phyloP scores from a whole-genome alignment of 1,140 invertebrate species.

The Drosophila obscura region DNA sequence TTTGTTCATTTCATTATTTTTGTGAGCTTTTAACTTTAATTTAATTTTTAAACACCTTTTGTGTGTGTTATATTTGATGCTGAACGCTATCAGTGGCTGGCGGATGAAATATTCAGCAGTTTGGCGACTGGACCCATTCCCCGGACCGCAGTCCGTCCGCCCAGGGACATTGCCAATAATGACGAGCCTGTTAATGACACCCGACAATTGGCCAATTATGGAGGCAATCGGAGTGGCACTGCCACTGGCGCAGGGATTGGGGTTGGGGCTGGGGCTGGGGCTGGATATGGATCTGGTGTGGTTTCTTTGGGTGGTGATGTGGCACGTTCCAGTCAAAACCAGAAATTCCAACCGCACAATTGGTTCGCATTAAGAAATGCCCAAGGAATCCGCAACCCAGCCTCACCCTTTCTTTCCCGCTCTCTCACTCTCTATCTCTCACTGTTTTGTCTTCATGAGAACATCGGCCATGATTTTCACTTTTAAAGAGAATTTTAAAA shows the following conservation, averaged over 20 bases:
- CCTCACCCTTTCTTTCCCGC: no score
- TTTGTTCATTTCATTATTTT: constrained; percentile 71
- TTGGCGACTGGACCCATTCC: constrained; percentile 22
- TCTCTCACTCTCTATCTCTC: no score
- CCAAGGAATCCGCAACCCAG: not conserved
- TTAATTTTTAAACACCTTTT: constrained; percentile 79
- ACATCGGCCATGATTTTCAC: constrained; percentile 44
- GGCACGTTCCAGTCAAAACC: constrained; percentile 18
- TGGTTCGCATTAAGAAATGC: constrained; percentile 7
- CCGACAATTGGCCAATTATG: constrained; percentile 73
- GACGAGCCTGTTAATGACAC: constrained; percentile 68
- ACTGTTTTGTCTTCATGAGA: not conserved
- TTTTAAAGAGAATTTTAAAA: constrained; percentile 40
- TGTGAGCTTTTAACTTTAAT: constrained; percentile 78
- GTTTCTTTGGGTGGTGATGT: not conserved
- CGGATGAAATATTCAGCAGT: constrained; percentile 72
- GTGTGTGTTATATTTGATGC: constrained; percentile 68
- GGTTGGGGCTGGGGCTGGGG: no score
- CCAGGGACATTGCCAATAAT: constrained; percentile 53
- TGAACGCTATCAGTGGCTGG: constrained; percentile 53
- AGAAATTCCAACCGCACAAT: constrained; percentile 37
- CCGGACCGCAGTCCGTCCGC: not conserved
- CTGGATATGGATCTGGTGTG: not conserved
- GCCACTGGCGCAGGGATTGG: not conserved
- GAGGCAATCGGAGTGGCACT: constrained; percentile 22